phyloP scores from a whole-genome alignment of 2,113 vertebrate genomes.

The Melanostigma gelatinosum region DNA sequence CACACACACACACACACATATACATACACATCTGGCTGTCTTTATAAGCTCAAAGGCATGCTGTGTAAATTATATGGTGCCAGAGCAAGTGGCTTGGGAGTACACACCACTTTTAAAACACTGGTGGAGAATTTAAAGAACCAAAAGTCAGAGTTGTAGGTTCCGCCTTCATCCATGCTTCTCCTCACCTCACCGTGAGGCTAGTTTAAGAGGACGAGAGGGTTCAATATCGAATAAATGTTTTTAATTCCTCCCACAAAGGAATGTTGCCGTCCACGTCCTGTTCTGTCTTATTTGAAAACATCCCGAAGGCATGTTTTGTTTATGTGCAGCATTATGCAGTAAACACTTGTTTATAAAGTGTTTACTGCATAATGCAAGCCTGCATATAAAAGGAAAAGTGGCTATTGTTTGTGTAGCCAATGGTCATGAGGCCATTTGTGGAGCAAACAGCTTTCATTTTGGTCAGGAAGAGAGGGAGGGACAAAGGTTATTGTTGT shows the following conservation, averaged over 20 bases:
- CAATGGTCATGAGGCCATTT: conserved; percentile 60
- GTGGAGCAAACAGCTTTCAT: conserved; percentile 62
- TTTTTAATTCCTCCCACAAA: background rate
- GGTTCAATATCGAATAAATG: background rate
- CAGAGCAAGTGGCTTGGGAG: conserved; percentile 67
- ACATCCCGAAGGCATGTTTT: conserved; percentile 27
- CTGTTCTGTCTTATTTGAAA: background rate
- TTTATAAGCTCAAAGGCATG: conserved; percentile 79
- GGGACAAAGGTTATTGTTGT: conserved; percentile 11
- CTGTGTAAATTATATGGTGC: conserved; percentile 81
- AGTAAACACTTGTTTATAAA: too few species aligned
- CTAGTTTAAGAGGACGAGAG: background rate
- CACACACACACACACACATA: conserved; percentile 48
- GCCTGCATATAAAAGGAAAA: conserved; percentile 57
- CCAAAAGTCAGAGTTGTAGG: conserved; percentile 42
- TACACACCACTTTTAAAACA: conserved; percentile 63
- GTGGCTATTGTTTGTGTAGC: conserved; percentile 65
- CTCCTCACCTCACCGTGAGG: background rate
- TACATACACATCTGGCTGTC: conserved; percentile 79
- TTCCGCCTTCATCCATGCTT: conserved; percentile 17
- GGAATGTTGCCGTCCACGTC: background rate
- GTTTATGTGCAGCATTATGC: conserved; percentile 31
- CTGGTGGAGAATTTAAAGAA: conserved; percentile 64
- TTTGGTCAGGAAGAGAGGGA: conserved; percentile 60
- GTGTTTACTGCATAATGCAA: conserved; percentile 55